Evolutionary conservation across 2,113 vertebrate species (phyloP).

Genomic region (Syngnathus scovelli): DNA sequence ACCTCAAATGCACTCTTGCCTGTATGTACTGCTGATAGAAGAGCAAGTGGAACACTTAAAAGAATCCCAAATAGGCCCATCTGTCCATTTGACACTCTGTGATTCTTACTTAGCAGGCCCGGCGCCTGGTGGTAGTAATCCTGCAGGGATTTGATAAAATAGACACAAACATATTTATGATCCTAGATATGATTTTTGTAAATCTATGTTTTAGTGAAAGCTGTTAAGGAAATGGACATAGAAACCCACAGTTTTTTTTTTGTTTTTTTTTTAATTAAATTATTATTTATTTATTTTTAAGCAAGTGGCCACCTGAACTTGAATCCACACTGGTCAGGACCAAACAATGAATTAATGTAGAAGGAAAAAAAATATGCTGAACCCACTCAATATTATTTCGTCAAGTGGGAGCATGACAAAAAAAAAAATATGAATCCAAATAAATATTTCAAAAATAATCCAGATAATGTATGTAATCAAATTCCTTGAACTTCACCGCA

Average conservation of each 20-base stretch:
- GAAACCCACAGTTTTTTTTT: background rate
- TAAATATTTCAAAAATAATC: too few relatives aligned
- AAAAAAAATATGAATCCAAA: too few relatives aligned
- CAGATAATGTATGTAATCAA: too few relatives aligned
- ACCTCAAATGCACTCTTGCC: conserved; percentile 20
- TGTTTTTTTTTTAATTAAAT: too few relatives aligned
- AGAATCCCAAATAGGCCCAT: conserved; percentile 57
- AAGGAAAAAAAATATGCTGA: too few relatives aligned
- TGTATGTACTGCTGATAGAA: conserved; percentile 31
- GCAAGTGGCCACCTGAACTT: too few relatives aligned
- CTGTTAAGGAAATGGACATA: conserved; percentile 5
- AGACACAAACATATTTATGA: conserved; percentile 58
- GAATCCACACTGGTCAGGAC: too few relatives aligned
- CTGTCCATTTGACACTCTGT: conserved; percentile 56
- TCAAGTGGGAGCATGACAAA: too few relatives aligned
- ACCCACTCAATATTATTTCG: too few relatives aligned
- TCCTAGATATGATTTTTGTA: conserved; percentile 36
- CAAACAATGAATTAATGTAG: too few relatives aligned
- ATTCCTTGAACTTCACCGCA: background rate
- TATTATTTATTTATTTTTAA: too few relatives aligned
- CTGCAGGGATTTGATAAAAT: conserved; percentile 52
- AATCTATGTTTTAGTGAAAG: conserved; percentile 40
- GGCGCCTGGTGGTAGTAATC: conserved; percentile 45
- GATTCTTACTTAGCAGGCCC: conserved; percentile 57
- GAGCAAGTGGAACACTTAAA: conserved; percentile 56